Conservation (phyloP, 2,797 vertebrate species). For the Catamblyrhynchus diadema region DNA sequence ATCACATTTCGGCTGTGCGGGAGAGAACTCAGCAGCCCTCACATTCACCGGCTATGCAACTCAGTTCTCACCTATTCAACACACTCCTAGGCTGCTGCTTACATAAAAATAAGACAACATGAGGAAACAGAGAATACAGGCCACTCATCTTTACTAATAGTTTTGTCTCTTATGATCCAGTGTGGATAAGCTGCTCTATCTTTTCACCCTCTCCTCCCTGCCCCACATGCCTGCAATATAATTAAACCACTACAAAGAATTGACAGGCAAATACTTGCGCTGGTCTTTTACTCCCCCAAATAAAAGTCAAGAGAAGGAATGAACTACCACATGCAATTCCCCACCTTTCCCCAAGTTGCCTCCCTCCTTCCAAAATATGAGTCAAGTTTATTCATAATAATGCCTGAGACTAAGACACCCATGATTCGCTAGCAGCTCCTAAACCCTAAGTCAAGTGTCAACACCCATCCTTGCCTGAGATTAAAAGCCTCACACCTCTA, state of each 20-base stretch:
- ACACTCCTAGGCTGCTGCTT: conserved; percentile 35
- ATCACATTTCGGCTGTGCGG: conserved; percentile 29
- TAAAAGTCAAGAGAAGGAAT: background rate
- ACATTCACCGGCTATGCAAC: background rate
- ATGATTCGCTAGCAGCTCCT: background rate
- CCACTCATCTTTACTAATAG: conserved; percentile 24
- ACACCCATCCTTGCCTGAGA: background rate
- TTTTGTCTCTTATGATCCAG: conserved; percentile 25
- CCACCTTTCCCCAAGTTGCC: background rate
- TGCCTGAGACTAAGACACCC: background rate
- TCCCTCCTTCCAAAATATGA: background rate
- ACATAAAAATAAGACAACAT: background rate
- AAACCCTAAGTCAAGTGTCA: background rate
- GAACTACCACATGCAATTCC: background rate
- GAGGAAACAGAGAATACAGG: conserved; percentile 43
- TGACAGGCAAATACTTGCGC: background rate
- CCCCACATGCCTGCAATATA: background rate
- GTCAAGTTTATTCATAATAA: conserved; percentile 31
- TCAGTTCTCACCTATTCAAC: conserved; percentile 20
- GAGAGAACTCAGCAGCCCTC: conserved; percentile 16
- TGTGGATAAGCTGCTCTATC: background rate
- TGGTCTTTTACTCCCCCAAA: background rate
- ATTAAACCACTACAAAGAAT: conserved; percentile 49
- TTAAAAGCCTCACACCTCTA: background rate
- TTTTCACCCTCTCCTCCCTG: background rate